These are phyloP conservation scores for Trachymyrmex cornetzi DNA, from an alignment of 1,140 invertebrate genomes.

Conservation along the genomic window DNA sequence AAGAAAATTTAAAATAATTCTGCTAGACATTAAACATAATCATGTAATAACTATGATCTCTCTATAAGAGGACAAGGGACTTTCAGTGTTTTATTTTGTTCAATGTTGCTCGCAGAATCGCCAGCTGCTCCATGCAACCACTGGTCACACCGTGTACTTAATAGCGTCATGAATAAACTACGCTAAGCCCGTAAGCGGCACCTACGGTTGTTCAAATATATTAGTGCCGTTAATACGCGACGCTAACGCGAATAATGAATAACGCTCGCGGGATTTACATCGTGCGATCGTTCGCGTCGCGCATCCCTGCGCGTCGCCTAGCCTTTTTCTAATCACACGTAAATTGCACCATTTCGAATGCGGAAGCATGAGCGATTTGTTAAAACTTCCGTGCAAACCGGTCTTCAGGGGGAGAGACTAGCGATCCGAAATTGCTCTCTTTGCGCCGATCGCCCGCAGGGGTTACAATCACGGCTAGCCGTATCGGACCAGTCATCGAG, in stretches of 20 bases:
- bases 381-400: conserved; percentile 68
- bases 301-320: conserved; percentile 28
- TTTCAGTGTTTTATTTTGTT: conserved; percentile 5
- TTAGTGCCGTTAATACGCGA: conserved; percentile 62
- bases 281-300: conserved; percentile 34
- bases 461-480: conserved; percentile 62
- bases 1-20: background rate
- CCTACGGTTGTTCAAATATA: conserved; percentile 62
- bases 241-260: conserved; percentile 60
- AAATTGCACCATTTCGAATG: conserved; percentile 69
- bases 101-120: background rate
- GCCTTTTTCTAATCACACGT: conserved; percentile 68
- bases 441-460: conserved; percentile 51
- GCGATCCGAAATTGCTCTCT: conserved; percentile 69
- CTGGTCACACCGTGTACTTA: conserved; percentile 28
- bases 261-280: conserved; percentile 56
- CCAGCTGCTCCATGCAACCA: background rate
- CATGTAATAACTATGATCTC: background rate
- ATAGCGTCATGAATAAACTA: conserved; percentile 59
- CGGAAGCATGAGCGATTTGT: conserved; percentile 74
- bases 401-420: conserved; percentile 55
- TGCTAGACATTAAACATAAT: conserved; percentile 16
- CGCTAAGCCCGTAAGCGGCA: conserved; percentile 48
- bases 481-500: conserved; percentile 42
- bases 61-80: background rate